These are phyloP conservation scores for Ophion ellenae DNA, from an alignment of 2,888 invertebrate species.

Conservation along the genomic window DNA sequence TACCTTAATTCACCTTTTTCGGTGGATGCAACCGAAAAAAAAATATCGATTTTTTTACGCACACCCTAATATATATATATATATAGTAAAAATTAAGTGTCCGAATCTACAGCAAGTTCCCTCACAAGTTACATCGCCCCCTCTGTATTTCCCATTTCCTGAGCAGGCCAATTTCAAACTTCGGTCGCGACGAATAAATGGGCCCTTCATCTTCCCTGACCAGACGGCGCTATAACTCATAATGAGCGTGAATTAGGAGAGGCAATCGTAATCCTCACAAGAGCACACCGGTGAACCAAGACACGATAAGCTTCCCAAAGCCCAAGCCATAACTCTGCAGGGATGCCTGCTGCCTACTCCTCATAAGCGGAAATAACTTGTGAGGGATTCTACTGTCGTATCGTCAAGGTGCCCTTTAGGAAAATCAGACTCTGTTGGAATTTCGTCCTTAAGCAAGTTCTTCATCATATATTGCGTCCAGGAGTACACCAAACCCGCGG, in stretches of 20 bases:
- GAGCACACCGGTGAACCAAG: background rate
- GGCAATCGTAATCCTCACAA: background rate
- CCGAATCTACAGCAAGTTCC: too few relatives aligned
- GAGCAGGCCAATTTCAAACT: background rate
- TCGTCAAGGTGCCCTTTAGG: conserved; percentile 44
- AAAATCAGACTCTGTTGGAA: conserved; percentile 17
- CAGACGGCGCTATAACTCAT: background rate
- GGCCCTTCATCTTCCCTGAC: background rate
- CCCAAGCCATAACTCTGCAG: background rate
- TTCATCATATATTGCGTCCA: background rate
- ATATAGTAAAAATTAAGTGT: too few relatives aligned
- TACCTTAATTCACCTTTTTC: too few relatives aligned
- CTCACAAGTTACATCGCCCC: too few relatives aligned
- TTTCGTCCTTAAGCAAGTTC: background rate
- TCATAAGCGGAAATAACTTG: background rate
- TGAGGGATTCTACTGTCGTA: background rate
- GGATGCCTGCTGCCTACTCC: background rate
- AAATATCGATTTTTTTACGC: too few relatives aligned
- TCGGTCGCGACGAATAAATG: background rate
- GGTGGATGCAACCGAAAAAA: too few relatives aligned
- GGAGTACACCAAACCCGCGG: conserved; percentile 12
- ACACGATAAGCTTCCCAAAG: background rate
- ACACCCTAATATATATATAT: too few relatives aligned
- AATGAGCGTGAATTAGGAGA: background rate
- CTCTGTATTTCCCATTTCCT: background rate